Base-by-base conservation (phyloP, 2,888 invertebrate species). In the Sinopyrophorus schimmeli region DNA sequence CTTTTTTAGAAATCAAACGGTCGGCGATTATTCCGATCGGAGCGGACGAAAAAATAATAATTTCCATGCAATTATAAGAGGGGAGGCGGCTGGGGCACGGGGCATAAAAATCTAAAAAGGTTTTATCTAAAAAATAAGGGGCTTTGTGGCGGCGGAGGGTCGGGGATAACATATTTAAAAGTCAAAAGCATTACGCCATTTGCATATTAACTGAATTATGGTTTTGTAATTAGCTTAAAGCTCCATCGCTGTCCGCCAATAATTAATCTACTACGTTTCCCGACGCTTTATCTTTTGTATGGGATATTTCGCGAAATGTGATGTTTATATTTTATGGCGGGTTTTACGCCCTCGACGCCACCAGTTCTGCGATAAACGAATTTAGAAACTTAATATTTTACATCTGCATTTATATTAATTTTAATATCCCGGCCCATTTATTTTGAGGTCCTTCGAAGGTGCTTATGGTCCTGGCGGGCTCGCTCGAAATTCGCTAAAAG, bases 171-270 rank as follows among this genome's bases (percentile, higher is more conserved):
- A 35, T 35, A 40, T 40, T 28, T 40, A 70, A 71, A 71, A 69
- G 69, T 67, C 67, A 67, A 62, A 67, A 69, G 66, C 66, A 61
- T 60, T 55, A 56, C 58, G 56, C 55, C 60, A 74, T 74, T 72
- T 74, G 69, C 74, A 74, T 74, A 71, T 74, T 74, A 74, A 74
- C 70, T 66, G 68, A 71, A 72, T 72, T 74, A 74, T 74, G 74
- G 72, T 72, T 73, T 73, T 73, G 73, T 69, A 74, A 74, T 74
- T 74, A 74, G 59, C 50, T 58, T 47, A 37, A 35, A 48, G 49
- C 44, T 39, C 41, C 43, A 44, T 41, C 40, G 32, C 24, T 43
- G 60, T 53, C 48, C 53, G 51, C 54, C 54, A 47, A 53, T 51
- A 52, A 61, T 54, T 50, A 59, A 55, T 55, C 30, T 30, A 47